These are phyloP conservation scores for Paragorgia papillata DNA, from an alignment of 92 coral and sea anemone species.

Conservation along the genomic window DNA sequence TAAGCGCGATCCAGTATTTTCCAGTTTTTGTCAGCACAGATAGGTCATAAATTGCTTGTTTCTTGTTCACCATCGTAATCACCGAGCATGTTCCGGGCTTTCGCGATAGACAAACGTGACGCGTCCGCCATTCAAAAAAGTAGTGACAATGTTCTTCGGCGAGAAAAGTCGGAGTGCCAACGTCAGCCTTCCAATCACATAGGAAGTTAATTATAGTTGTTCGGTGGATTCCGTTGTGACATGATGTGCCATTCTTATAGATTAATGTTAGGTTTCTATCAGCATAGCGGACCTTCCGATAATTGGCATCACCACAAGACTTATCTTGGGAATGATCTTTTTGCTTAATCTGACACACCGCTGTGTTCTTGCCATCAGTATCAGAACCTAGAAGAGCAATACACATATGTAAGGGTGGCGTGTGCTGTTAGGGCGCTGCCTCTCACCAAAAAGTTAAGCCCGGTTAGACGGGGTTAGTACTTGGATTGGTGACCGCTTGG, in stretches of 20 bases:
- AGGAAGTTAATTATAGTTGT: constrained; percentile 78
- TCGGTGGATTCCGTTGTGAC: constrained; percentile 66
- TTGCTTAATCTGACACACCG: constrained; percentile 74
- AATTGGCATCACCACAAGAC: constrained; percentile 68
- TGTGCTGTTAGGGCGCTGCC: no score
- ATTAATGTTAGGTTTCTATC: constrained; percentile 76
- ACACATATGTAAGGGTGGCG: no score
- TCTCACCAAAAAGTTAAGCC: no score
- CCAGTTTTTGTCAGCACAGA: constrained; percentile 74
- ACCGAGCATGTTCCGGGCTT: constrained; percentile 89
- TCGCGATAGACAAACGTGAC: constrained; percentile 87
- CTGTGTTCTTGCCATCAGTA: constrained; percentile 48
- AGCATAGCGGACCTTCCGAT: constrained; percentile 69
- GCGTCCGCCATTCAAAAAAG: constrained; percentile 86
- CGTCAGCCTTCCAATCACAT: constrained; percentile 60
- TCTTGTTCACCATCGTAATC: constrained; percentile 12
- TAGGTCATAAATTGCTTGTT: constrained; percentile 70
- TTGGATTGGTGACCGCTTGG: no score
- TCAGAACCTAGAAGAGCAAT: constrained; percentile 11
- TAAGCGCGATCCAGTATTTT: constrained; percentile 78
- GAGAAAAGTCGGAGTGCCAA: constrained; percentile 71
- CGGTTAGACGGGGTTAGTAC: no score
- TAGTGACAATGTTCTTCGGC: constrained; percentile 76
- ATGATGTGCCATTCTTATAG: constrained; percentile 68
- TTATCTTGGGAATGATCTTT: constrained; percentile 27